Evolutionary conservation across 2,797 vertebrate species (phyloP).

Genomic region (Gallinago solitaria): DNA sequence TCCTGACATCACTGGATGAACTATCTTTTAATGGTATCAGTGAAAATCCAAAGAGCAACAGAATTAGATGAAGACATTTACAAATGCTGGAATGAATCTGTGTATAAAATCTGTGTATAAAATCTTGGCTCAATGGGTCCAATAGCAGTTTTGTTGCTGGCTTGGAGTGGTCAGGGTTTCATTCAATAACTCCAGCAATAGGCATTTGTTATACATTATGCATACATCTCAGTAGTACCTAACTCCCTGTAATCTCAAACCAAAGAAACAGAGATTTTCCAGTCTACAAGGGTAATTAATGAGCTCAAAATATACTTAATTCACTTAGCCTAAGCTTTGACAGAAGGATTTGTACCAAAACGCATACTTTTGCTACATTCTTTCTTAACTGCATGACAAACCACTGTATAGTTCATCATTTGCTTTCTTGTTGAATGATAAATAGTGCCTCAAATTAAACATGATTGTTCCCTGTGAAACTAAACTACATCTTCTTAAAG

Average conservation of each 20-base stretch:
- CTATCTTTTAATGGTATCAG: fast-evolving
- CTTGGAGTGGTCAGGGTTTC: neutral
- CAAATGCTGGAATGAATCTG: neutral
- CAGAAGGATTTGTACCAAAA: neutral
- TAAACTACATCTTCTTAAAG: neutral
- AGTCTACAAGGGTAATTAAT: neutral
- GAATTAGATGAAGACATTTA: neutral
- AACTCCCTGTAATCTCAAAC: neutral
- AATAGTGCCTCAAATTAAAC: slow-evolving; percentile 12
- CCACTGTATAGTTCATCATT: neutral
- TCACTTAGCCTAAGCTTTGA: neutral
- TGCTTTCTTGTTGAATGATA: slow-evolving; percentile 22
- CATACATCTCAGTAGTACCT: neutral
- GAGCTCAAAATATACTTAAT: neutral
- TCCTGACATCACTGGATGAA: neutral
- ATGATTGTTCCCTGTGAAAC: neutral
- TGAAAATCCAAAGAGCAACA: neutral
- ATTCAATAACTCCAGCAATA: neutral
- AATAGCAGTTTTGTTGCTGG: neutral
- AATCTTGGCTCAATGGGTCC: neutral
- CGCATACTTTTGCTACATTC: neutral
- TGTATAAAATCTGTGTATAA: neutral
- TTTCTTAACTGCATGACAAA: slow-evolving; percentile 11
- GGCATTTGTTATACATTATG: neutral
- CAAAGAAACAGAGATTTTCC: neutral